phyloP scores from a whole-genome alignment of 2,113 vertebrate species.

The Echinops telfairi region DNA sequence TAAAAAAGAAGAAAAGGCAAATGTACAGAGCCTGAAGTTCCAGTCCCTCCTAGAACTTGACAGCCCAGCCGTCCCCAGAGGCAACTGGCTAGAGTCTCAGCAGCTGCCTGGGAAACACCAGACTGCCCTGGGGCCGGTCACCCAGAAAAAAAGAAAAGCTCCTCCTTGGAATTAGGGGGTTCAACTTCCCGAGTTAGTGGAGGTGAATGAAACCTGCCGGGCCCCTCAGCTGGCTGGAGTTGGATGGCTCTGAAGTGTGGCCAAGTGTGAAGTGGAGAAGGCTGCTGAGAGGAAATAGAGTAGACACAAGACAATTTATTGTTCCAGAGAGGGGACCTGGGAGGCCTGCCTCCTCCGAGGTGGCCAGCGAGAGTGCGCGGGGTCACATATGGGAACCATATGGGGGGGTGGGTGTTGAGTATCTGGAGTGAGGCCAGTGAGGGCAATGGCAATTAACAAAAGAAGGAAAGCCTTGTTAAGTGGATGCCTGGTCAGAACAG shows the following conservation, averaged over 20 bases:
- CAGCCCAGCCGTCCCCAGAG: neutral
- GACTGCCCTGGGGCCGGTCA: neutral
- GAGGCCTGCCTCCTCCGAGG: neutral
- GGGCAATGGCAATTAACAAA: neutral
- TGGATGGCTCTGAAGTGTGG: neutral
- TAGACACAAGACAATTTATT: neutral
- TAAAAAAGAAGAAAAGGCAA: neutral
- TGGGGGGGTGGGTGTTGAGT: neutral
- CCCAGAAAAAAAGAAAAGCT: neutral
- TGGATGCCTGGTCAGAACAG: accelerated
- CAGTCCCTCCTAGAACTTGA: neutral
- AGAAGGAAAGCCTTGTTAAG: neutral
- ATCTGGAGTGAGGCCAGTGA: neutral
- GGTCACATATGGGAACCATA: slow-evolving; percentile 40
- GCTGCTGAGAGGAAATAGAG: neutral
- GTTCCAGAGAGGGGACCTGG: neutral
- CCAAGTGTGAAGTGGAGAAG: neutral
- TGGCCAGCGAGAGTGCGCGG: neutral
- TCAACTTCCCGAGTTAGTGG: accelerated
- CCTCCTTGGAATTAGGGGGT: accelerated
- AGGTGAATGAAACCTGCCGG: neutral
- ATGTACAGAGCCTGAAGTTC: neutral
- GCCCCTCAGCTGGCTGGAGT: neutral
- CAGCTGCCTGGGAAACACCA: neutral
- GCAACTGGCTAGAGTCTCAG: neutral